phyloP scores from a whole-genome alignment of 2,888 invertebrate genomes.

The Yponomeuta sedellus region DNA sequence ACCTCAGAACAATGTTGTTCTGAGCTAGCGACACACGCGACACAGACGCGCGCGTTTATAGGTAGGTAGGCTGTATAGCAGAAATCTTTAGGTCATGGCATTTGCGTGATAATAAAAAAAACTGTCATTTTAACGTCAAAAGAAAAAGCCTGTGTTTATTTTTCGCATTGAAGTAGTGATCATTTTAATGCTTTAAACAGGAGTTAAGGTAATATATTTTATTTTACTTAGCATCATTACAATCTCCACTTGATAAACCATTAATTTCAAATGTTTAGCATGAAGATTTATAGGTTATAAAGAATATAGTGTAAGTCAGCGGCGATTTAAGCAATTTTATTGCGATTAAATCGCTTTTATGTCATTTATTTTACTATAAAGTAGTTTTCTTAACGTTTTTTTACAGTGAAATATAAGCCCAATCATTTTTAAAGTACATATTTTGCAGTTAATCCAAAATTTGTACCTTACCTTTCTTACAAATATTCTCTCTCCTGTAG shows the following conservation, averaged over 20 bases:
- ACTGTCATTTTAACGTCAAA: slow-evolving; percentile 1
- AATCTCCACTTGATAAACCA: slow-evolving; percentile 10
- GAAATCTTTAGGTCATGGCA: neutral
- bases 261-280: neutral
- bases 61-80: neutral
- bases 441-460: neutral
- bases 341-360: neutral
- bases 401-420: neutral
- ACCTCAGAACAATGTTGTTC: too few species aligned
- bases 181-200: slow-evolving; percentile 14
- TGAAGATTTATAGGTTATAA: neutral
- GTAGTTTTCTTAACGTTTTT: neutral
- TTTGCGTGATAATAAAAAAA: neutral
- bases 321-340: neutral
- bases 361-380: neutral
- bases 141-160: slow-evolving; percentile 22
- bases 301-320: neutral
- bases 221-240: slow-evolving; percentile 4
- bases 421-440: neutral
- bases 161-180: slow-evolving; percentile 10
- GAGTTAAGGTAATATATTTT: slow-evolving; percentile 14
- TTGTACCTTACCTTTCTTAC: neutral
- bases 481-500: neutral
- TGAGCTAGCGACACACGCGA: too few species aligned
- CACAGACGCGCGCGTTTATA: neutral